Base-by-base conservation (phyloP, 2,888 invertebrate species). In the Trisateles emortualis region DNA sequence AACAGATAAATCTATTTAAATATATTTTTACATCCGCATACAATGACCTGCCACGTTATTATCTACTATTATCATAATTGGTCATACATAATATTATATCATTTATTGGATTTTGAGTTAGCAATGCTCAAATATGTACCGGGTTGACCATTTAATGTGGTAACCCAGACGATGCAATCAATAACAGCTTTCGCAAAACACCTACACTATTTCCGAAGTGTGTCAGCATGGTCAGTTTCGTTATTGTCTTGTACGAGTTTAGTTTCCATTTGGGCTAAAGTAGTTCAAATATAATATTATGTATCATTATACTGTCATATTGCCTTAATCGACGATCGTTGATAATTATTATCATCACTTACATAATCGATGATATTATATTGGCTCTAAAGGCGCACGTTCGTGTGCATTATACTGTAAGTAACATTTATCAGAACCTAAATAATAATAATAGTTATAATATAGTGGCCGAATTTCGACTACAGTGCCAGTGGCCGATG, bases 181-280 rank as follows among this genome's bases (percentile, higher is more conserved):
- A 59, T 48, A 49, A 33, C 17, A 13, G 24, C 55, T 70, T 70
- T 63, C 60, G 40, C 40, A 50, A 66, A 58, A 11, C 55, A 5
- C 70, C 67, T 38, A 68, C 70, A 39, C 36, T 19, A 0, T 26
- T 40, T 26, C 0, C 14, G 17, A 57, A 39, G 40, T 68, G 10
- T 52, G 51, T 50, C 50, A 46, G 19, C 40, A 43, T 48, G 38
- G 50, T 49, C 54, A 47, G 14, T 48, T 42, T 22, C 10, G 24
- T 29, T 19, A 26, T 29, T 42, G 41, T 29, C 26, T 16, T 26
- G 24, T 16, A 13, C 16, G 24, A 14, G 5, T 26, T 41, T 41
- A n/a, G 9, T 17, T 4, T 16, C 19, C 29, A 13, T 26, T 45
- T 45, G 14, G 48, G 39, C 30, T 33, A 38, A 4, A 39, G n/a